Evolutionary conservation across 2,888 invertebrate species (phyloP), one percentile per base, ranked within the genome.

Genomic region (Pyrocoelia pectoralis): DNA sequence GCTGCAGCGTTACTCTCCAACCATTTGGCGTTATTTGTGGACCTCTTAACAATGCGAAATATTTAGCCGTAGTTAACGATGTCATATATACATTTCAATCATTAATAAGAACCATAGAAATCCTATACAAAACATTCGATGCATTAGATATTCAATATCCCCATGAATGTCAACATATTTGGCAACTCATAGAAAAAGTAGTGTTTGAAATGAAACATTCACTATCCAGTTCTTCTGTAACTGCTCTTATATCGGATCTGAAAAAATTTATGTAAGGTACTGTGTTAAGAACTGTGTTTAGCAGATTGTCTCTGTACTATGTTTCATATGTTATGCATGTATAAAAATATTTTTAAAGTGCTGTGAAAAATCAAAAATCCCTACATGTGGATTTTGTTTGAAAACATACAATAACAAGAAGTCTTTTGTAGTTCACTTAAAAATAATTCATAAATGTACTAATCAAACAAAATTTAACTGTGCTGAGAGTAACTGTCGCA

Each of bases 71-170:
- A 46, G 46, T n/a, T 18, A 46, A 46, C 18, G 17, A 46, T 46
- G 19, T 17, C 18, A 46, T 18, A 10, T 46, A 46, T 17, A 46
- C 17, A 46, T 17, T 46, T 10, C 2, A 46, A 46, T 46, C 46
- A 46, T 18, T 17, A 18, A 18, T 46, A 18, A 43, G 43, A 43
- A 15, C 43, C 10, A 14, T 43, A 43, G 43, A 43, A 43, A 13
- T 43, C 10, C 12, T 46, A 10, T 46, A 46, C 18, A 46, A 46
- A 46, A 18, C 18, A 10, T 46, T 46, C 18, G 15, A 46, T 46
- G 46, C 46, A 17, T 46, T 46, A 18, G 46, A 17, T 46, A 46
- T 46, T 46, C 17, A 46, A 46, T 46, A 46, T 46, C 46, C 17
- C 8, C 17, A 18, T 46, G 17, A 17, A 17, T 18, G 46, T 5